phyloP scores from a whole-genome alignment of 2,113 vertebrate genomes.

The Neomonachus schauinslandi region DNA sequence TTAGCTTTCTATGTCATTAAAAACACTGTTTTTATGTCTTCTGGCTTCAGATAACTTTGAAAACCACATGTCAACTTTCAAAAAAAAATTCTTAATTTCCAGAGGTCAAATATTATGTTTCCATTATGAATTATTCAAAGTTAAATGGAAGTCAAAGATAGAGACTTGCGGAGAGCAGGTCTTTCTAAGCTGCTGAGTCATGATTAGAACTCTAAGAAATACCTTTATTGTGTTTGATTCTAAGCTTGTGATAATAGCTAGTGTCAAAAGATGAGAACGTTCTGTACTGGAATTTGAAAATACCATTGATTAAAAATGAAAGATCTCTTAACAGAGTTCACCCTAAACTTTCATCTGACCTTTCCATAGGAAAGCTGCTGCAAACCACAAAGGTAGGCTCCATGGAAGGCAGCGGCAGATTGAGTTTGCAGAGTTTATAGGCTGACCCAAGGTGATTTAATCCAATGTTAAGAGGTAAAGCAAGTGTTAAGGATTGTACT shows the following conservation, averaged over 20 bases:
- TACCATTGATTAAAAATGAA: constrained; percentile 50
- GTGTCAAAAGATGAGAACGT: constrained; percentile 56
- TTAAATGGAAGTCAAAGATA: constrained; percentile 51
- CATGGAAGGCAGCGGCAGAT: background rate
- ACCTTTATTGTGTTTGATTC: constrained; percentile 62
- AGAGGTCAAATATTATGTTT: constrained; percentile 60
- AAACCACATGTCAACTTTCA: constrained; percentile 37
- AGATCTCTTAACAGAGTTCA: constrained; percentile 43
- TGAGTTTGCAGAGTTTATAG: background rate
- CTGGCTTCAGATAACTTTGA: constrained; percentile 39
- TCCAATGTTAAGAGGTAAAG: background rate
- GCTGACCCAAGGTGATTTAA: background rate
- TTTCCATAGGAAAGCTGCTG: background rate
- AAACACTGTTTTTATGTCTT: background rate
- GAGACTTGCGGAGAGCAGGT: background rate
- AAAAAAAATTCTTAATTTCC: constrained; percentile 52
- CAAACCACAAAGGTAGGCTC: background rate
- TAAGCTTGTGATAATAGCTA: constrained; percentile 45
- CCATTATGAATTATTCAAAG: constrained; percentile 61
- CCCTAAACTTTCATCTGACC: background rate
- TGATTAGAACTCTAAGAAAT: constrained; percentile 21
- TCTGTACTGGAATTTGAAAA: constrained; percentile 48
- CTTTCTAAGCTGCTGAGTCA: constrained; percentile 42
- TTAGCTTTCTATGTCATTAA: background rate
- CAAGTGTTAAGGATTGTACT: background rate